Evolutionary conservation across 2,797 vertebrate genomes (phyloP).

Genomic region (Rhabdophis nuchalis): DNA sequence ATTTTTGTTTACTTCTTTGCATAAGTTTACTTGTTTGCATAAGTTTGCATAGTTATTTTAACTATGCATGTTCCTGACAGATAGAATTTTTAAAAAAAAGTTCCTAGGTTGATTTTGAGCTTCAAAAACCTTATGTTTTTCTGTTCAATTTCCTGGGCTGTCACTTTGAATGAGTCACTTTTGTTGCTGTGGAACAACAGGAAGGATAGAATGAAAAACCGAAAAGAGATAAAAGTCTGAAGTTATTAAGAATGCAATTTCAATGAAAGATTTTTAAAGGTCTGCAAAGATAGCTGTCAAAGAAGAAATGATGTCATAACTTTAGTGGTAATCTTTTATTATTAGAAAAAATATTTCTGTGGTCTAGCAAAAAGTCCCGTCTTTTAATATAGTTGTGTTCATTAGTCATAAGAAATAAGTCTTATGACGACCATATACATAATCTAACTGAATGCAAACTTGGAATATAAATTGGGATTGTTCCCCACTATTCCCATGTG

Average conservation of each 20-base stretch:
- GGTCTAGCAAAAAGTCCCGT: neutral
- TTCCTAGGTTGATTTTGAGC: neutral
- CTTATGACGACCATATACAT: neutral
- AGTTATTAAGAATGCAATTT: neutral
- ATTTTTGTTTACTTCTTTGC: neutral
- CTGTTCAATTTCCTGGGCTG: slow-evolving; percentile 17
- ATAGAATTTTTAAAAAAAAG: neutral
- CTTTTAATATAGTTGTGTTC: neutral
- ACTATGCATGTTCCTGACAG: neutral
- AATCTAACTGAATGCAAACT: neutral
- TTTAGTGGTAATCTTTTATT: neutral
- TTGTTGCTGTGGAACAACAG: neutral
- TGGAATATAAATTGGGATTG: neutral
- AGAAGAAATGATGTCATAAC: neutral
- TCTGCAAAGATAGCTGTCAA: neutral
- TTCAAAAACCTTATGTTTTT: neutral
- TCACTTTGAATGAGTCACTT: slow-evolving; percentile 14
- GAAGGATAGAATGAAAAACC: neutral
- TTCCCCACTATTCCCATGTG: neutral
- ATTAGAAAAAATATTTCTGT: neutral
- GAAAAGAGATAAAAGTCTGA: neutral
- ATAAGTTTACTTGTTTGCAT: neutral
- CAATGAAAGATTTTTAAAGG: neutral
- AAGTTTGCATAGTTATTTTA: neutral
- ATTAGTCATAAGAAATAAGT: neutral